Base-by-base conservation (phyloP, 1,140 invertebrate species). In the Leptonema lineaticorne region DNA sequence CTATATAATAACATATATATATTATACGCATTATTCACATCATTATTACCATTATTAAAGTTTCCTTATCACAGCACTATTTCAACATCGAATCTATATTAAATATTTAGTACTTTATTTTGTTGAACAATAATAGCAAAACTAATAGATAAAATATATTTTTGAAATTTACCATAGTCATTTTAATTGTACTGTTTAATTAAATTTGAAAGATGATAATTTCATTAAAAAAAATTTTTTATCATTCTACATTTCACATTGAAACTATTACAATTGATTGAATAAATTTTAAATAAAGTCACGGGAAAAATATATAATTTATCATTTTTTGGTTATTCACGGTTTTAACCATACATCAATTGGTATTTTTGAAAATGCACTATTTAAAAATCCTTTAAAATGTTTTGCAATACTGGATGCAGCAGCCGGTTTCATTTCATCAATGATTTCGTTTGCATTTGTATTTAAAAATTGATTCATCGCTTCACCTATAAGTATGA, bases 391-490 rank as follows among this genome's bases (percentile, higher is more conserved):
- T 0, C 85, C 82, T 74, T 89, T 88, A 78, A 92, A 92, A 73
- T 92, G 90, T 74, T 89, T 89, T 0, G 88, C 88, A 69, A 93
- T 88, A 64, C 89, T 88, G 5, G 83, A 75, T 3, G 88, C 86
- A 0, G 91, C 89, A 2, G 91, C 91, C 1, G 91, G 90, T 76
- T 89, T 85, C 86, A 94, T 90, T 78, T 93, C 92, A 20, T 89
- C 86, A 48, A 94, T 91, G 41, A 94, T 92, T 75, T 93, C 91
- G 24, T 90, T 87, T 0, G 90, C 86, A 74, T 94, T 93, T 75
- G 91, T 90, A 80, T 94, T 94, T 11, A 93, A 79, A 76, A 94
- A 93, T 69, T 91, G 89, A 78, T 92, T 92, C 87, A 92, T 91
- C 1, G 90, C 90, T 75, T 91, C 86, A 20, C 87, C 88, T 89